These are phyloP conservation scores for Lophius piscatorius DNA, from an alignment of 2,113 vertebrate genomes.

Conservation along the genomic window DNA sequence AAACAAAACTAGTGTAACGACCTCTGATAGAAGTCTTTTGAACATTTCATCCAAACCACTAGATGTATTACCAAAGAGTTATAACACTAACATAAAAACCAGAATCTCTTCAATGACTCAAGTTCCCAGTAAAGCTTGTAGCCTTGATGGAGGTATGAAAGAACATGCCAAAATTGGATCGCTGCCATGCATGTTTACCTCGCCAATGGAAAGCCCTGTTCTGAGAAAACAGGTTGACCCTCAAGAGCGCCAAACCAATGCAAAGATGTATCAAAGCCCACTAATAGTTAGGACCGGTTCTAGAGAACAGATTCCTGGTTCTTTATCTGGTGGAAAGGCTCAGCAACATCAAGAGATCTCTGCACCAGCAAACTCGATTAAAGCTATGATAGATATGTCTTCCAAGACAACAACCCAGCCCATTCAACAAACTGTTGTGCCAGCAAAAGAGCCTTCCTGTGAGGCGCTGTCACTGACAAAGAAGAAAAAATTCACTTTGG, in stretches of 20 bases:
- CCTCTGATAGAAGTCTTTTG: constrained; percentile 71
- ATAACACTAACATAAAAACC: not conserved
- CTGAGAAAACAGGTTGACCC: constrained; percentile 17
- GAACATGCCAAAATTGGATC: not conserved
- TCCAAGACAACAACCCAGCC: constrained; percentile 25
- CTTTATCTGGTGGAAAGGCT: constrained; percentile 22
- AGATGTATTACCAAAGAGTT: constrained; percentile 22
- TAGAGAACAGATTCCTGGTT: constrained; percentile 6
- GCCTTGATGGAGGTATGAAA: constrained; percentile 11
- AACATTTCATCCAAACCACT: not conserved
- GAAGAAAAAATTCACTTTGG: constrained; percentile 32
- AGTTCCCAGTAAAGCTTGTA: constrained; percentile 5
- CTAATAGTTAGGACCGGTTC: not conserved
- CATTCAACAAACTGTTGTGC: constrained; percentile 8
- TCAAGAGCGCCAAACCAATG: constrained; percentile 1
- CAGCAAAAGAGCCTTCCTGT: constrained; percentile 21
- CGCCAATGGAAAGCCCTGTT: constrained; percentile 22
- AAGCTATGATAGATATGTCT: constrained; percentile 75
- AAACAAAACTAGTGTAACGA: constrained; percentile 46
- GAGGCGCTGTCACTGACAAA: constrained; percentile 66
- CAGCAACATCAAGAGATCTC: constrained; percentile 39
- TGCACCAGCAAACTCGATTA: constrained; percentile 70
- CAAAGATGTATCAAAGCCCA: constrained; percentile 15
- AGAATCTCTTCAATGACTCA: constrained; percentile 8
- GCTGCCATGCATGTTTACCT: not conserved